phyloP scores from a whole-genome alignment of 2,113 vertebrate species.

The Petaurus breviceps region DNA sequence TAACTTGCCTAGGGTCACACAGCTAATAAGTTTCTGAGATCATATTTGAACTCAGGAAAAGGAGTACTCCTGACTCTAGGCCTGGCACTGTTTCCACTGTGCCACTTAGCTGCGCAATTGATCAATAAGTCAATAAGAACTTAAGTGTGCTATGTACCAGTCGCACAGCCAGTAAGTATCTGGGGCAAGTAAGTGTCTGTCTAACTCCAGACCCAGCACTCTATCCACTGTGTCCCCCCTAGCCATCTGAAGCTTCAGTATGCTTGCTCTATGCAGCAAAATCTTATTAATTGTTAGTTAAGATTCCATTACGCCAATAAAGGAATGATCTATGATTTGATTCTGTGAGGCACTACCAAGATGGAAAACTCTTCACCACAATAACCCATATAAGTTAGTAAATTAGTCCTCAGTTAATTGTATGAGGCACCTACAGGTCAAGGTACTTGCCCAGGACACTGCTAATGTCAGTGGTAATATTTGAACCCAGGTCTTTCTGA shows the following conservation, averaged over 20 bases:
- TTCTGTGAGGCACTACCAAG: background rate
- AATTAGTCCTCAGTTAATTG: background rate
- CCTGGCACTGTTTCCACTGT: too few relatives aligned
- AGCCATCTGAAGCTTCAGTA: background rate
- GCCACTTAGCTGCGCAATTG: too few relatives aligned
- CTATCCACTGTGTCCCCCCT: background rate
- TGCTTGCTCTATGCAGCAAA: slow-evolving; percentile 17
- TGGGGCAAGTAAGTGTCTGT: background rate
- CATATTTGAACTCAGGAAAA: too few relatives aligned
- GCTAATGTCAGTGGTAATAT: background rate
- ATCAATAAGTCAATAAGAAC: too few relatives aligned
- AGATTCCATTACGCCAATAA: background rate
- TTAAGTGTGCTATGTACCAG: too few relatives aligned
- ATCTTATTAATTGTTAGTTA: background rate
- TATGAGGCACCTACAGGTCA: background rate
- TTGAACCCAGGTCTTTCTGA: background rate
- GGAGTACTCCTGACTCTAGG: too few relatives aligned
- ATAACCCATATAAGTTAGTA: background rate
- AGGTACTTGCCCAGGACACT: background rate
- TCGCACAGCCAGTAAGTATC: background rate
- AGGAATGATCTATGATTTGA: background rate
- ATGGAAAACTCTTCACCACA: background rate
- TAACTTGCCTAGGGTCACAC: background rate
- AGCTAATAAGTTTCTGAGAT: background rate
- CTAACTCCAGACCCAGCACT: background rate